Conservation (phyloP, 2,888 invertebrate genomes). For the Gasteruption jaculator region DNA sequence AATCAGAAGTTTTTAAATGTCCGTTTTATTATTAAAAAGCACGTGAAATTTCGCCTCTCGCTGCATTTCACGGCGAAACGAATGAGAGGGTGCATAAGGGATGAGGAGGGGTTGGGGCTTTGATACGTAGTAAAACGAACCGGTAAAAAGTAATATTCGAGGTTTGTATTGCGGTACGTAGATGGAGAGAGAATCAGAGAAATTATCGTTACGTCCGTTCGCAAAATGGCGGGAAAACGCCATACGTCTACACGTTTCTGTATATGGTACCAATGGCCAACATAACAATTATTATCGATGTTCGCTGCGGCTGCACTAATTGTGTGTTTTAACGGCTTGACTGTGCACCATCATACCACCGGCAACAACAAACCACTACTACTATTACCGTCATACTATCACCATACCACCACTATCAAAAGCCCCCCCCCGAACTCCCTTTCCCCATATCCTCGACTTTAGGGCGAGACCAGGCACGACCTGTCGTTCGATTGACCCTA, state of each 20-base stretch:
- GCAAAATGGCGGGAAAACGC: conserved; percentile 22
- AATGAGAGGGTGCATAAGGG: no score
- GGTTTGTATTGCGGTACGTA: no score
- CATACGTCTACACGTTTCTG: conserved; percentile 25
- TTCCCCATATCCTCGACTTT: conserved; percentile 33
- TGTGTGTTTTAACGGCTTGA: conserved; percentile 46
- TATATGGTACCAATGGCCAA: no score
- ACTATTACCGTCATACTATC: neutral
- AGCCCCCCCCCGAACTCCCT: no score
- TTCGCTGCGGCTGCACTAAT: conserved; percentile 46
- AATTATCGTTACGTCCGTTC: conserved; percentile 16
- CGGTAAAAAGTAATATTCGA: no score
- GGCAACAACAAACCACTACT: conserved; percentile 4
- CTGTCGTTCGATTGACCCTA: conserved; percentile 13
- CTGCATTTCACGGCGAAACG: no score
- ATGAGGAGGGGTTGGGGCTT: no score
- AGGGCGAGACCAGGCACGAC: conserved; percentile 24
- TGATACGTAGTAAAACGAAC: no score
- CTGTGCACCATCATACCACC: conserved; percentile 35
- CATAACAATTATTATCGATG: conserved; percentile 42
- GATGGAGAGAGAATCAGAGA: conserved; percentile 15
- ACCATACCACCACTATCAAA: no score
- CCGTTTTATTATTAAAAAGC: no score
- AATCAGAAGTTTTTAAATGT: no score
- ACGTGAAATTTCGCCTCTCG: no score